Evolutionary conservation across 2,888 invertebrate genomes (phyloP), one percentile per base, ranked within the genome.

Genomic region (Apomyelois bistriatella): DNA sequence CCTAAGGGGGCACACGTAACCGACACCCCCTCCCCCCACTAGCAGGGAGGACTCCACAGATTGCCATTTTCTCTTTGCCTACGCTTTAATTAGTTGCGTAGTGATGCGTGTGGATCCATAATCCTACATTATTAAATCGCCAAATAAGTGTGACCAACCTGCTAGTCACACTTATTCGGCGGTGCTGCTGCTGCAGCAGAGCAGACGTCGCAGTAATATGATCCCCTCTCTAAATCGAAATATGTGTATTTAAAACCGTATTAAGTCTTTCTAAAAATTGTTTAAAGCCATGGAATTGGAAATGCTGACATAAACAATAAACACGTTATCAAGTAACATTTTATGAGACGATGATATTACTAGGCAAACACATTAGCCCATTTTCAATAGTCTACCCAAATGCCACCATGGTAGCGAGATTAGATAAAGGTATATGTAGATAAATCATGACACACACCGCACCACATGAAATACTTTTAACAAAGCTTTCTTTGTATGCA

Each of bases 61-160:
- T 90, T 90, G 90, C 90, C 88, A 88, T 89, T 90, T 90, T 89
- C 90, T 89, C 90, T 89, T 89, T 89, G 89, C 89, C 90, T 90
- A 89, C 88, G 90, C 88, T 89, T 89, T 90, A 90, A 90, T 90
- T 90, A 90, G 90, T 90, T 90, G 88, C 88, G 87, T 89, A 87
- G 89, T 88, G 88, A 88, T 85, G 89, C 88, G 85, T 87, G 81
- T 82, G 79, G 74, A 84, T 82, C 83, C 82, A 81, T 86, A 87
- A 89, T 87, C 85, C 82, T 65, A 68, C 71, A 77, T 81, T 87
- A 85, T 87, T 84, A 84, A 82, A 81, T 82, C 72, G 74, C 71
- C 76, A 63, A 60, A 58, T 57, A 55, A 55, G 38, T 58, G 15
- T 15, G 8, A 16, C 10, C 40, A 40, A 15, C n/a, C n/a, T n/a